Percentiles rank a stretch among this genome's conserved stretches.
Evolutionary conservation across 2,888 invertebrate species (phyloP).

Genomic region (Autographa gamma): DNA sequence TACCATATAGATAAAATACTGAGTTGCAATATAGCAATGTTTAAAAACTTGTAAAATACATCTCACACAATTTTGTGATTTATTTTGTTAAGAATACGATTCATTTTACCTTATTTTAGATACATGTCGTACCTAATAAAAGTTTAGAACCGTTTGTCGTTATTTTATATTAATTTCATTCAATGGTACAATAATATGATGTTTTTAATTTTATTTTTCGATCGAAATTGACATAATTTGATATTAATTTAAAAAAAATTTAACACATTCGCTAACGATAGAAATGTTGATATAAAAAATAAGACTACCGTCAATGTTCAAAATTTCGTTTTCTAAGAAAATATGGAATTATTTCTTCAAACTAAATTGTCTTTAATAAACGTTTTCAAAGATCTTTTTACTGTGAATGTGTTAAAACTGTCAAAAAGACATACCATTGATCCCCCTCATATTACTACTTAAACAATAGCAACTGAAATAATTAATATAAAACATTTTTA

Average conservation of each 20-base stretch:
- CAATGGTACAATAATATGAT: neutral
- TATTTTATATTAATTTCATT: constrained; percentile 9
- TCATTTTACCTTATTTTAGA: constrained; percentile 48
- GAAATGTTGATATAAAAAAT: too few relatives aligned
- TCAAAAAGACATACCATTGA: neutral
- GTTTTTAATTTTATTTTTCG: neutral
- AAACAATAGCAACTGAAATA: constrained; percentile 39
- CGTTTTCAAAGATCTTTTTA: neutral
- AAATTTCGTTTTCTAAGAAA: too few relatives aligned
- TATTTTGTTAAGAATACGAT: constrained; percentile 27
- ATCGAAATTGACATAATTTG: neutral
- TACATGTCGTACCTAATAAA: constrained; percentile 50
- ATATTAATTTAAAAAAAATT: neutral
- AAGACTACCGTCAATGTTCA: too few relatives aligned
- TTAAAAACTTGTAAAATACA: constrained; percentile 13
- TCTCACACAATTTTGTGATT: constrained; percentile 13
- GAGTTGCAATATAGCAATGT: constrained; percentile 25
- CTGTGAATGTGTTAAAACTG: neutral
- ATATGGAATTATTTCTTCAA: too few relatives aligned
- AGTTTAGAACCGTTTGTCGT: constrained; percentile 23
- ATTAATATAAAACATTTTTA: constrained; percentile 22
- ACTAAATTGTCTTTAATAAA: too few relatives aligned
- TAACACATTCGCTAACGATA: neutral
- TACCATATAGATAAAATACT: constrained; percentile 56
- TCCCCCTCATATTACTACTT: neutral